Evolutionary conservation across 2,888 invertebrate species (phyloP), one percentile per base, ranked within the genome.

Genomic region (Eristalinus aeneus): DNA sequence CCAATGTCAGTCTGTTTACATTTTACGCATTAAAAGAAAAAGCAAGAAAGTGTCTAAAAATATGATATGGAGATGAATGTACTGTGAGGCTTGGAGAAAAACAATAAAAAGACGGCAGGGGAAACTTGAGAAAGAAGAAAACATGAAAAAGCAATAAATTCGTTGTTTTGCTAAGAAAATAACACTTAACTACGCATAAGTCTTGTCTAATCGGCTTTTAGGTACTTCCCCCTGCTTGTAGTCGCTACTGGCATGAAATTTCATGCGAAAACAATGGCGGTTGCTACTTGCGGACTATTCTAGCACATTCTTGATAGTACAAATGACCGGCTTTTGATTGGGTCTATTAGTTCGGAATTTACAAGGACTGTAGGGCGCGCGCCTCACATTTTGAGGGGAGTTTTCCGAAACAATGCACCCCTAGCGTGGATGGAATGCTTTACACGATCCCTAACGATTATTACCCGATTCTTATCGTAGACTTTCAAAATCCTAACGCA

Each of bases 41-140:
- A n/a, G n/a, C n/a, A n/a, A 56, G 22, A 8, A 8, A 46, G 32
- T 34, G 8, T 79, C 79, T 79, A 84, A 74, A 79, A 84, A 84
- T 84, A 84, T 27, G 27, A 3, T 27, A n/a, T 39, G 79, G 74
- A 71, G 79, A 63, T 79, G 60, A 79, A 54, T 23, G 63, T 6
- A 16, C 46, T n/a, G 46, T 16, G 22, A 12, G 6, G 20, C 11
- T 5, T 31, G 11, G n/a, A 23, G 16, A 27, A 67, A 1, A 68
- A 1, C 34, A 34, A 60, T 32, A 12, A 10, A 6, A 8, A 36
- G 27, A 65, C 23, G 16, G 16, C 9, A 54, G 54, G n/a, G 32
- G n/a, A 11, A 27, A 34, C 11, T 46, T 46, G 39, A 23, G 3
- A 8, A 22, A 8, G 34, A 53, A 68, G n/a, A n/a, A n/a, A n/a